A percentile compares a stretch with the other conserved stretches of the same genome.
These are phyloP conservation scores for Rhysida immarginata DNA, from an alignment of 1,140 invertebrate genomes.

Conservation along the genomic window DNA sequence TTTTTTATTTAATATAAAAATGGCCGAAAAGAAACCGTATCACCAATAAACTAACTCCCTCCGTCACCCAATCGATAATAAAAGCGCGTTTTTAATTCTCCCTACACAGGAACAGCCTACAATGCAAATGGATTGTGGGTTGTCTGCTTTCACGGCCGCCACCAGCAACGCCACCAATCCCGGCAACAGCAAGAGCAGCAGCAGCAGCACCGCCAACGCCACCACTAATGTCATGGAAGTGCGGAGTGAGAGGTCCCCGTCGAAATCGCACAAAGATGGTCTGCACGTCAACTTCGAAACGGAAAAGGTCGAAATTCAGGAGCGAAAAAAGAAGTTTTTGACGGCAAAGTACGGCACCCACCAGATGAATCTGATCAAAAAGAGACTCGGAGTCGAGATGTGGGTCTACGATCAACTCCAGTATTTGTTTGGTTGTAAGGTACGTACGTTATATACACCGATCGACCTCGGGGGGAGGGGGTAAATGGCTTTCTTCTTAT, in stretches of 20 bases:
- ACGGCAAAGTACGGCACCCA: slow-evolving; percentile 92
- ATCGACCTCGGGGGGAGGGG: no score
- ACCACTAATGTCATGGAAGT: not conserved
- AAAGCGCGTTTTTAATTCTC: no score
- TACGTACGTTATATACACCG: no score
- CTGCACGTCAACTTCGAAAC: slow-evolving; percentile 76
- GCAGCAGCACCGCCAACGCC: slow-evolving; percentile 28
- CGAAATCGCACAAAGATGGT: slow-evolving; percentile 41
- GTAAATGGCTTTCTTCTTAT: no score
- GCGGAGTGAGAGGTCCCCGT: not conserved
- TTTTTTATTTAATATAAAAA: no score
- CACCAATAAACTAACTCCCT: no score
- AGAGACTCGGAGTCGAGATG: slow-evolving; percentile 86
- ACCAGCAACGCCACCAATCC: slow-evolving; percentile 10
- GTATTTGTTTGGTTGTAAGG: slow-evolving; percentile 65
- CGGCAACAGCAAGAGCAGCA: slow-evolving; percentile 14
- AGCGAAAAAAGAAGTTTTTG: slow-evolving; percentile 66
- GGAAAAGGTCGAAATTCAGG: slow-evolving; percentile 61
- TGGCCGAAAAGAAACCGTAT: no score
- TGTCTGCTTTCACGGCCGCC: slow-evolving; percentile 9
- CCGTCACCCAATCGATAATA: no score
- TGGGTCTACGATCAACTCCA: slow-evolving; percentile 92
- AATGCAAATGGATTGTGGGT: slow-evolving; percentile 18
- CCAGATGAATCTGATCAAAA: slow-evolving; percentile 91
- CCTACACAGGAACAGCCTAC: slow-evolving; percentile 3